Conservation (phyloP, 2,797 vertebrate genomes). For the Coendou prehensilis region DNA sequence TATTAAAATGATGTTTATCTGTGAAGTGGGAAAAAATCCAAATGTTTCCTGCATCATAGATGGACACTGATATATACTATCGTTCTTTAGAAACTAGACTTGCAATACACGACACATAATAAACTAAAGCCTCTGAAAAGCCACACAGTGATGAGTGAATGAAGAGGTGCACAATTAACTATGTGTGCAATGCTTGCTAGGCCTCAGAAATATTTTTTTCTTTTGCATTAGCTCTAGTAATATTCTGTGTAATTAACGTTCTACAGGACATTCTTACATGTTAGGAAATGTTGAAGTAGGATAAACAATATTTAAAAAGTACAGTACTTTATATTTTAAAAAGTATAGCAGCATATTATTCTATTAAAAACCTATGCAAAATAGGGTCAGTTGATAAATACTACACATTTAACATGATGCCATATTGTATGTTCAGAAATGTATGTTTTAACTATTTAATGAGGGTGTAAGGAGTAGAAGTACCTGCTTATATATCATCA, state of each 20-base stretch:
- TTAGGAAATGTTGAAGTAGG: conserved; percentile 40
- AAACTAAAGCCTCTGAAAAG: conserved; percentile 40
- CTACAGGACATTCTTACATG: neutral
- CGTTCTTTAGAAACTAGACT: neutral
- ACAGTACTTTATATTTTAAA: conserved; percentile 7
- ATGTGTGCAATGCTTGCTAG: neutral
- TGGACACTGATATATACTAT: neutral
- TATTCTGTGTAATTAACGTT: neutral
- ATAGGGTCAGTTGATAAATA: neutral
- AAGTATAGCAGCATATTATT: neutral
- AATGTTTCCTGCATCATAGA: neutral
- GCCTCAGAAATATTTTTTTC: neutral
- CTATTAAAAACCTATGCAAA: conserved; percentile 32
- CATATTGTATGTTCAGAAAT: neutral
- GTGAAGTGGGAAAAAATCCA: neutral
- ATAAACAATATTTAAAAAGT: neutral
- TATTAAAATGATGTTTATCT: neutral
- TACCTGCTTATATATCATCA: neutral
- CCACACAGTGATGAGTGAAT: neutral
- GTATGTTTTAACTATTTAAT: conserved; percentile 6
- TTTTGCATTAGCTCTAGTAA: neutral
- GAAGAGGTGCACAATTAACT: neutral
- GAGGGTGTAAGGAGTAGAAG: neutral
- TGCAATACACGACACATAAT: neutral
- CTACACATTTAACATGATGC: neutral